Base-by-base conservation (phyloP, 2,113 vertebrate genomes). In the Serilophus lunatus region DNA sequence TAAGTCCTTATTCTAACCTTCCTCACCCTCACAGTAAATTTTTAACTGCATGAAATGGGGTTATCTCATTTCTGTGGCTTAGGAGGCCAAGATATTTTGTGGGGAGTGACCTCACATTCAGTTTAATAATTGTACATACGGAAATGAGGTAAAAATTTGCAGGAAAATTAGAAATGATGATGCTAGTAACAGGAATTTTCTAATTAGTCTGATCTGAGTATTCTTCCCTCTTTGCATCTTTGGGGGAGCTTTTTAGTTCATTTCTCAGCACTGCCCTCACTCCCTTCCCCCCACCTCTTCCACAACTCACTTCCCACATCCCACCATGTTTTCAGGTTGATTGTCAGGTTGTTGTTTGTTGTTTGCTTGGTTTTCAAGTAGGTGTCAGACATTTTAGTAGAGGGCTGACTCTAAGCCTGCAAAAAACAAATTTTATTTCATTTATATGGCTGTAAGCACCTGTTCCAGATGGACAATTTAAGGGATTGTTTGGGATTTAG, bases 391-490 rank as follows among this genome's bases (percentile, higher is more conserved):
- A 2, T 90, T 93, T 93, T 56, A 75, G 86, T 51, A 75, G 56
- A 70, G 17, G 40, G 16, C 22, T 90, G 50, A 86, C 29, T 79
- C 19, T 61, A 45, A 26, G 44, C 59, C 69, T 90, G 51, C 5
- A 91, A 66, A 88, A 59, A 89, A 89, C 3, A 13, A 45, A 54
- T 50, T 95, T 86, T 78, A 64, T 77, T 92, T 95, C 93, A 82
- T 94, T 95, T 96, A 78, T 81, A 86, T 90, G 76, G 78, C 50
- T 90, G 36, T 57, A 95, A 93, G 84, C 57, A 90, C 92, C 80
- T 94, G 82, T 86, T 96, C 85, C 90, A 95, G 92, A 79, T 92
- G 92, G 88, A 79, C 70, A 96, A 86, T 91, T 95, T 90, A 81
- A 40, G 47, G 18, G 31, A 75, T 79, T 90, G 68, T 86, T 88